A percentile compares a stretch with the other conserved stretches of the same genome.
These are phyloP conservation scores for Lithophane leautieri DNA, from an alignment of 2,888 invertebrate genomes.

Conservation along the genomic window DNA sequence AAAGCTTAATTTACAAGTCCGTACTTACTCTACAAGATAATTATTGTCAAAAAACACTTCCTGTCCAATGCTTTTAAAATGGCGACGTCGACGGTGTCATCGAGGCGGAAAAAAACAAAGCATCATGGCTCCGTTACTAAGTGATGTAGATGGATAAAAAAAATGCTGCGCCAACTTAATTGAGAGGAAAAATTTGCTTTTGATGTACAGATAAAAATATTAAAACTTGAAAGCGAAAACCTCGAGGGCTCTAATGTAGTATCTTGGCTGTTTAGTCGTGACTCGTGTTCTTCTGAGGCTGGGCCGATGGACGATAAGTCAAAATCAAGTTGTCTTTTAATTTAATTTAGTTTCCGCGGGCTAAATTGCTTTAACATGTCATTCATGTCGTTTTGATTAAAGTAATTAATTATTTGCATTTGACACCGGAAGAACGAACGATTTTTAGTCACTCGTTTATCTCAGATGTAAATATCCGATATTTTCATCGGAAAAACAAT, in stretches of 20 bases:
- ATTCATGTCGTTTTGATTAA: slow-evolving; percentile 28
- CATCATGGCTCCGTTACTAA: slow-evolving; percentile 52
- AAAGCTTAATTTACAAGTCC: slow-evolving; percentile 48
- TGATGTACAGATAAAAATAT: slow-evolving; percentile 58
- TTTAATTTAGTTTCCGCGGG: slow-evolving; percentile 20
- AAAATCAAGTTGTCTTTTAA: slow-evolving; percentile 11
- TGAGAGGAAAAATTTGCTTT: slow-evolving; percentile 60
- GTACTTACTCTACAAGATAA: slow-evolving; percentile 67
- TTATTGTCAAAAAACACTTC: slow-evolving; percentile 70
- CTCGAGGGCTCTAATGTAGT: slow-evolving; percentile 6
- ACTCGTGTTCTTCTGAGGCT: slow-evolving; percentile 8
- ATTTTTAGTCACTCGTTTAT: slow-evolving; percentile 11
- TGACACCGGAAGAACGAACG: slow-evolving; percentile 1
- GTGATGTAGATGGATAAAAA: slow-evolving; percentile 54
- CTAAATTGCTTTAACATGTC: slow-evolving; percentile 21
- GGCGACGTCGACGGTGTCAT: slow-evolving; percentile 63
- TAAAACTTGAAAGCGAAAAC: slow-evolving; percentile 31
- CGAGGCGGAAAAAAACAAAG: slow-evolving; percentile 59
- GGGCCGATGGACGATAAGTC: neutral
- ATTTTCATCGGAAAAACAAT: slow-evolving; percentile 35
- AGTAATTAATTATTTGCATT: slow-evolving; percentile 26
- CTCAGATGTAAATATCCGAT: slow-evolving; percentile 25
- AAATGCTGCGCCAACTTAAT: slow-evolving; percentile 63
- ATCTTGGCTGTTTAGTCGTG: slow-evolving; percentile 8
- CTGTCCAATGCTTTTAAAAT: slow-evolving; percentile 68